phyloP scores from a whole-genome alignment of 2,888 invertebrate genomes.

The Drosophila macrospina region DNA sequence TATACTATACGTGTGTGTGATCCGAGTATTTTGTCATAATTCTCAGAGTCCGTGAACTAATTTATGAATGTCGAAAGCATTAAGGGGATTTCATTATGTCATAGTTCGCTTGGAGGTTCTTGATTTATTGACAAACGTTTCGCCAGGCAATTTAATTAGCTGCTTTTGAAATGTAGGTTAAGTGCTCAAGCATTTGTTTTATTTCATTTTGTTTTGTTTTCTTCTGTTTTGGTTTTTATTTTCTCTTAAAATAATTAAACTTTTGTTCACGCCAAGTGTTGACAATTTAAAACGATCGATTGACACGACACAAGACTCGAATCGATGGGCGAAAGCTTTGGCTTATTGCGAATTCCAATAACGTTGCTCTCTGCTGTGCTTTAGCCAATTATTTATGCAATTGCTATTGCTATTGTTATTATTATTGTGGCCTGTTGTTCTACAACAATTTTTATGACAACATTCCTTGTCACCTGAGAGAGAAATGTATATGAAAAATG shows the following conservation, averaged over 20 bases:
- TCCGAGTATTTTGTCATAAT: constrained; percentile 15
- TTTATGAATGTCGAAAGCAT: constrained; percentile 41
- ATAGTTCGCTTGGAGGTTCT: constrained; percentile 16
- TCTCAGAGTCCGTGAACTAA: constrained; percentile 49
- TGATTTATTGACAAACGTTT: constrained; percentile 47
- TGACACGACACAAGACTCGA: background rate
- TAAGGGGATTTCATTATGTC: constrained; percentile 28
- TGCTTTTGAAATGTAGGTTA: constrained; percentile 60
- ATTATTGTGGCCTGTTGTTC: no score
- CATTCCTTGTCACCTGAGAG: constrained; percentile 33
- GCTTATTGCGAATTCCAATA: constrained; percentile 27
- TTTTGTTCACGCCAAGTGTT: constrained; percentile 35
- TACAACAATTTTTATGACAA: constrained; percentile 26
- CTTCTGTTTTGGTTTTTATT: constrained; percentile 36
- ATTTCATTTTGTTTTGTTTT: background rate
- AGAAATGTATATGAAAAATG: constrained; percentile 35
- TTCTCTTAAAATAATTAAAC: constrained; percentile 34
- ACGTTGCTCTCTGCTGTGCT: constrained; percentile 18
- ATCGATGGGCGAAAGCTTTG: constrained; percentile 12
- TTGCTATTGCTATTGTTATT: constrained; percentile 11
- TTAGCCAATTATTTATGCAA: constrained; percentile 23
- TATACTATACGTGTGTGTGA: no score
- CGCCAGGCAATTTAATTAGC: constrained; percentile 45
- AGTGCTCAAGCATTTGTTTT: constrained; percentile 28
- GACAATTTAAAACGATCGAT: constrained; percentile 45